Conservation (phyloP, 2,797 vertebrate species). For the Alcedo atthis region DNA sequence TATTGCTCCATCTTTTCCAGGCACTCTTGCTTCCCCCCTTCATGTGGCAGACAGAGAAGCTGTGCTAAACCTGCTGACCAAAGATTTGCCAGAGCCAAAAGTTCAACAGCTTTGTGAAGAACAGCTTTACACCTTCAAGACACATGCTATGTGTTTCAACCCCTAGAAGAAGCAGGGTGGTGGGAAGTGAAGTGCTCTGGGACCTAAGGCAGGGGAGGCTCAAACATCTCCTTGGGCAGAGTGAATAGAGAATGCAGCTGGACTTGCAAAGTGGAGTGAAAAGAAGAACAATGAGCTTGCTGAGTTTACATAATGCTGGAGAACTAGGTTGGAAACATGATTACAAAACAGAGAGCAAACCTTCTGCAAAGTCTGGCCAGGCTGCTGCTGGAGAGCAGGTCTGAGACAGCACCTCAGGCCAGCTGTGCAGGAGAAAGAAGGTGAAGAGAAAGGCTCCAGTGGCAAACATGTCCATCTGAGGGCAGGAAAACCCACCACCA, state of each 20-base stretch:
- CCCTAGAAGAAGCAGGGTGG: background rate
- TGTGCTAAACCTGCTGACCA: background rate
- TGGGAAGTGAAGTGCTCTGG: background rate
- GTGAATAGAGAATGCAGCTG: background rate
- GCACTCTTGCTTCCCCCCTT: background rate
- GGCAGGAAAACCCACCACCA: background rate
- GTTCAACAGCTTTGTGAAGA: background rate
- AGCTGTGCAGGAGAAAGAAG: background rate
- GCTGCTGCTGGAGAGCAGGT: background rate
- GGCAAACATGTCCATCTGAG: accelerated
- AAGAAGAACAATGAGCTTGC: background rate
- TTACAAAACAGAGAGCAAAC: background rate
- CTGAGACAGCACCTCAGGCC: background rate
- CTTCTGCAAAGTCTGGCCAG: background rate
- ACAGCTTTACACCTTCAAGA: background rate
- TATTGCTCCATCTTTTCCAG: background rate
- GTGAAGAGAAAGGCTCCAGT: background rate
- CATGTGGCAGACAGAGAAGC: background rate
- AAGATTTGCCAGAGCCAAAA: background rate
- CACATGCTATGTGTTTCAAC: background rate
- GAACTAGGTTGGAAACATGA: background rate
- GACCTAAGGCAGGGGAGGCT: background rate
- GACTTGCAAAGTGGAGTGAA: background rate
- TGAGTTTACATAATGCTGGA: background rate
- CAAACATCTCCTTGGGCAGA: background rate